phyloP scores from a whole-genome alignment of 37 sponge, comb jelly and placozoan species.

The Geodia barretti region DNA sequence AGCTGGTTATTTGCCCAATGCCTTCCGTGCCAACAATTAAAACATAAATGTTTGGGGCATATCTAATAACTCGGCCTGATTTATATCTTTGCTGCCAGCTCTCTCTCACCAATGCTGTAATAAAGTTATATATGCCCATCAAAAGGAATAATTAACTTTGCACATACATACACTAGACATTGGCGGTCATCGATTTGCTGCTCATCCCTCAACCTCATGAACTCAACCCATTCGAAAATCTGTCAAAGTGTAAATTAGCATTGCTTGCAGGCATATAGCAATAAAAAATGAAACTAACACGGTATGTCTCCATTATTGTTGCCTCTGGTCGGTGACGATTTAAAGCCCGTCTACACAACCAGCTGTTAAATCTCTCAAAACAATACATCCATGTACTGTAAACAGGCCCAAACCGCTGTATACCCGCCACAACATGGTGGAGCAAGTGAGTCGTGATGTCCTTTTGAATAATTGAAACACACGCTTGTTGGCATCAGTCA shows the following conservation, averaged over 20 bases:
- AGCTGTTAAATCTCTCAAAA: conserved; percentile 36
- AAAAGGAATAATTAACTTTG: too few relatives aligned
- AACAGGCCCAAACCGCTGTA: conserved; percentile 27
- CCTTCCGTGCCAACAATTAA: too few relatives aligned
- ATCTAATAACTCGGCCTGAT: not conserved
- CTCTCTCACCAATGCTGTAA: not conserved
- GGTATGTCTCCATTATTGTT: conserved; percentile 31
- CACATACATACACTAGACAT: too few relatives aligned
- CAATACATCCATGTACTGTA: conserved; percentile 35
- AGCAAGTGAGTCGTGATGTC: conserved; percentile 27
- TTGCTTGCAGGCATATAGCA: too few relatives aligned
- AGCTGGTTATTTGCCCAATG: too few relatives aligned
- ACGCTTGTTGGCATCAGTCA: not conserved
- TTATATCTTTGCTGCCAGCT: conserved; percentile 7
- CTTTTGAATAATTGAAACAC: not conserved
- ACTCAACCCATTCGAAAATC: not conserved
- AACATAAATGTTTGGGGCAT: too few relatives aligned
- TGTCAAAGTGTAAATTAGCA: not conserved
- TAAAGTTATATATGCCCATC: too few relatives aligned
- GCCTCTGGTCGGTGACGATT: conserved; percentile 25
- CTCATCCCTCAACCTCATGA: not conserved
- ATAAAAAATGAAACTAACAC: not conserved
- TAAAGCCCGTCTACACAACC: conserved; percentile 15
- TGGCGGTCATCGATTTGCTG: too few relatives aligned
- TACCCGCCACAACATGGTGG: conserved; percentile 17